Evolutionary conservation across 92 coral and sea anemone genomes (phyloP).

Genomic region (Nematostella vectensis): DNA sequence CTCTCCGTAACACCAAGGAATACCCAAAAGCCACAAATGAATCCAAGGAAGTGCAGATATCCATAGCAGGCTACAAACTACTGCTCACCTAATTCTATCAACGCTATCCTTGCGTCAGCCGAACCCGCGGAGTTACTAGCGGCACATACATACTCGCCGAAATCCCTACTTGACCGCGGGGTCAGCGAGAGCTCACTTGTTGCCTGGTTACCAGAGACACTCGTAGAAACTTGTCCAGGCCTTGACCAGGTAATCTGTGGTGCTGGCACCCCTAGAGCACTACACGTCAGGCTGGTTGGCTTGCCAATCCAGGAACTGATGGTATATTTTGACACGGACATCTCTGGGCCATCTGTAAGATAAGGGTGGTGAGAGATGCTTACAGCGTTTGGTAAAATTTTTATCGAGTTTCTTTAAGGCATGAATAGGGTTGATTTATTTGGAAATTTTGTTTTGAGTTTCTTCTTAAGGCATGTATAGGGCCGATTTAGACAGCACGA

Average conservation of each 20-base stretch:
- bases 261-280: slow-evolving; percentile 13
- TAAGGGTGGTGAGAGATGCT: neutral
- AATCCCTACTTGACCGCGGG: slow-evolving; percentile 5
- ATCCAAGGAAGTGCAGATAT: too few relatives aligned
- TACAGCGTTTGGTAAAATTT: neutral
- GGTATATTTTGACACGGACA: neutral
- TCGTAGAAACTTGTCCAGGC: slow-evolving; percentile 1
- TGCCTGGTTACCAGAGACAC: slow-evolving; percentile 5
- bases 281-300: slow-evolving; percentile 8
- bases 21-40: too few relatives aligned
- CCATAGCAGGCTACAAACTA: too few relatives aligned
- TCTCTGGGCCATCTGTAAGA: slow-evolving; percentile 14
- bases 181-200: slow-evolving; percentile 11
- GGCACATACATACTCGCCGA: slow-evolving; percentile 22
- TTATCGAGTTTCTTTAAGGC: too few relatives aligned
- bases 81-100: slow-evolving; percentile 20
- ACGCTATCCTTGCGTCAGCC: slow-evolving; percentile 1
- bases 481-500: too few relatives aligned
- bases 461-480: too few relatives aligned
- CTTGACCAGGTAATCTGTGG: slow-evolving; percentile 35
- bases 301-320: slow-evolving; percentile 16
- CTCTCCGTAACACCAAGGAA: too few relatives aligned
- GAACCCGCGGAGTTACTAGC: slow-evolving; percentile 22
- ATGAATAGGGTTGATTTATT: too few relatives aligned
- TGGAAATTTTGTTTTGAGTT: too few relatives aligned